These are phyloP conservation scores for Pocillopora grandis DNA, from an alignment of 92 coral and sea anemone species.

Conservation along the genomic window DNA sequence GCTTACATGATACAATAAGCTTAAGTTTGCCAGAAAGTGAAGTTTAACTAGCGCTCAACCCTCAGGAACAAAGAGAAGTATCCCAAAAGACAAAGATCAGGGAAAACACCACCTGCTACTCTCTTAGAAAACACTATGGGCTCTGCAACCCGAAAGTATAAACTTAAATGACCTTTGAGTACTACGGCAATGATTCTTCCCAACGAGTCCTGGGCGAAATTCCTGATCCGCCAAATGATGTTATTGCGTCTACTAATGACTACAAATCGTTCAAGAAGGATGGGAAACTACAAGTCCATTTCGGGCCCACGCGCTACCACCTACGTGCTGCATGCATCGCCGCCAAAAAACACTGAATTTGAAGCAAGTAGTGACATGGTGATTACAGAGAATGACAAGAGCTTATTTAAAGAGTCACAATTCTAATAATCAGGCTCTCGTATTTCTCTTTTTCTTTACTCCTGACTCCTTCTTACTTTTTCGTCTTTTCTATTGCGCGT, in stretches of 20 bases:
- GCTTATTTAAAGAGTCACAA: slow-evolving; percentile 1
- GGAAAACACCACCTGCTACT: neutral
- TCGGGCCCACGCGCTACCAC: slow-evolving; percentile 27
- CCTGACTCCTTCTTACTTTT: too few species aligned
- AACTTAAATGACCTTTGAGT: slow-evolving; percentile 38
- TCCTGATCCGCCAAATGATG: slow-evolving; percentile 47
- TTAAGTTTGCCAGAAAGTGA: neutral
- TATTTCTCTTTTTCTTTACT: too few species aligned
- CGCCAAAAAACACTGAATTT: slow-evolving; percentile 31
- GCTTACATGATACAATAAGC: neutral
- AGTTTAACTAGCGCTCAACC: neutral
- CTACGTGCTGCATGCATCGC: slow-evolving; percentile 8
- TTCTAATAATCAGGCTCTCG: too few species aligned
- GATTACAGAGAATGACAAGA: slow-evolving; percentile 9
- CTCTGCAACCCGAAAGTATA: slow-evolving; percentile 5
- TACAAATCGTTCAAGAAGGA: neutral
- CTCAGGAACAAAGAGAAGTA: neutral
- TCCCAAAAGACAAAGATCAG: too few species aligned
- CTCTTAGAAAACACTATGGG: too few species aligned
- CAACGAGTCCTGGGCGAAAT: slow-evolving; percentile 35
- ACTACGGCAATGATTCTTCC: slow-evolving; percentile 27
- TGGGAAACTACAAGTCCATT: slow-evolving; percentile 28
- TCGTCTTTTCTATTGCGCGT: too few species aligned
- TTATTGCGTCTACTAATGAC: slow-evolving; percentile 45
- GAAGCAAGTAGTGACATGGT: slow-evolving; percentile 6